Conservation (phyloP, 2,888 invertebrate genomes). For the Watsonalla binaria region DNA sequence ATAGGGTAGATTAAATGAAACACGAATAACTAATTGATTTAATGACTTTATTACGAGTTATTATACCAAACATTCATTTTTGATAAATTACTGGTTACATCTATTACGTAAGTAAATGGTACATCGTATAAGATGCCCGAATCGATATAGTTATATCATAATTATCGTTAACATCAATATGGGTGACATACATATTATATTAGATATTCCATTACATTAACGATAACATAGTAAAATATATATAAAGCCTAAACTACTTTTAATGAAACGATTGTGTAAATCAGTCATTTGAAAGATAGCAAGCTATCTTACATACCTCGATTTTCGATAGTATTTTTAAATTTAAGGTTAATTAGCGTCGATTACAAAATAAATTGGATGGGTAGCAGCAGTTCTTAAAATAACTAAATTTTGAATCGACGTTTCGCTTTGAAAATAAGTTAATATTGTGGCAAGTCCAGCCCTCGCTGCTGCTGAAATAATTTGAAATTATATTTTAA, state of each 20-base stretch:
- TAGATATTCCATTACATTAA: constrained; percentile 29
- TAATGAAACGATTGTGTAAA: constrained; percentile 61
- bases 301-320: constrained; percentile 1
- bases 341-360: constrained; percentile 2
- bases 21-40: constrained; percentile 14
- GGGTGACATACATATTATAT: constrained; percentile 15
- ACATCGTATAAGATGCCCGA: neutral
- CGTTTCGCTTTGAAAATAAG: neutral
- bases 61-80: constrained; percentile 51
- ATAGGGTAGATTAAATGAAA: constrained; percentile 17
- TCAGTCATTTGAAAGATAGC: constrained; percentile 64
- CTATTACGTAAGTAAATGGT: neutral
- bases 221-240: constrained; percentile 41
- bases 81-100: constrained; percentile 23
- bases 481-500: constrained; percentile 23
- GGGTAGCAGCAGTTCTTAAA: neutral
- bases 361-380: neutral
- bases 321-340: constrained; percentile 5
- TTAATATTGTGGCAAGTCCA: constrained; percentile 3
- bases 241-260: constrained; percentile 42
- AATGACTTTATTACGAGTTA: constrained; percentile 39
- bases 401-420: neutral
- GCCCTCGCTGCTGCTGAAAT: constrained; percentile 13
- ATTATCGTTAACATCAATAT: constrained; percentile 7
- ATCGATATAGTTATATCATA: constrained; percentile 4